Conservation (phyloP, 2,113 vertebrate species). For the Bubalus kerabau region DNA sequence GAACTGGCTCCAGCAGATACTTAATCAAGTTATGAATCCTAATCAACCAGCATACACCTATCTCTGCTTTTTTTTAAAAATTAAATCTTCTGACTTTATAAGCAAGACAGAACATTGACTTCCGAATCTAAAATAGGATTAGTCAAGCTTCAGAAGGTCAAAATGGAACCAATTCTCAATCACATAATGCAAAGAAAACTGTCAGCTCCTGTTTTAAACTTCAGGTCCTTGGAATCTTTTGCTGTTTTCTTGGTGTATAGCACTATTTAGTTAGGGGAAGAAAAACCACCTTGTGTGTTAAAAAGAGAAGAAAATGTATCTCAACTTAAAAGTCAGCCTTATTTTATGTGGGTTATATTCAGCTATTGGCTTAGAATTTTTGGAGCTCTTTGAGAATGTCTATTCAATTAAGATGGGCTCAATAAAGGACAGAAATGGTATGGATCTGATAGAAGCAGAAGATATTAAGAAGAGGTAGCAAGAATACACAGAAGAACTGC, state of each 20-base stretch:
- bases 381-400: background rate
- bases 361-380: background rate
- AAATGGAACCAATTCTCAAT: background rate
- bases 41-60: background rate
- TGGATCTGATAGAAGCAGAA: background rate
- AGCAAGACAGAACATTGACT: background rate
- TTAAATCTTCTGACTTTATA: slow-evolving; percentile 30
- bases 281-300: background rate
- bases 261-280: background rate
- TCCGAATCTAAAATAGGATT: background rate
- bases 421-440: background rate
- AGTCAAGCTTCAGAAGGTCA: background rate
- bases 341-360: background rate
- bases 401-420: background rate
- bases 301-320: background rate
- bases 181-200: background rate
- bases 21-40: slow-evolving; percentile 21
- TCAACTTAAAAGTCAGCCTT: background rate
- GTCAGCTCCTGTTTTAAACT: background rate
- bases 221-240: background rate
- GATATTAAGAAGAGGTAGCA: background rate
- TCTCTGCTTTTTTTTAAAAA: background rate
- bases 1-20: background rate
- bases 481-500: background rate
- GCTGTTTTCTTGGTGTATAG: background rate